Evolutionary conservation across 2,888 invertebrate genomes (phyloP).

Genomic region (Temnothorax ravouxi): DNA sequence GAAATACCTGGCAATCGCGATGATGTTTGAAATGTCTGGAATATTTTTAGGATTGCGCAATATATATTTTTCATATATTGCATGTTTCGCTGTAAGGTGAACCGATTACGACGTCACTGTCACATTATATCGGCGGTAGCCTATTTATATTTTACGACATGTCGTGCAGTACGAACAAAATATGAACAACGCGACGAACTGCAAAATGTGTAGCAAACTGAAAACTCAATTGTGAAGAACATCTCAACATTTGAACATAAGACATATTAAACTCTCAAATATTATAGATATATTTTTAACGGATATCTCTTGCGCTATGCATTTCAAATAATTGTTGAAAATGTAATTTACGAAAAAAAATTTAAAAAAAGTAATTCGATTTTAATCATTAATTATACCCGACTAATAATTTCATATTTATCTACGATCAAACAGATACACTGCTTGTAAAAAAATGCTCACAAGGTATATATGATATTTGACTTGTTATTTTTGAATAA

Average conservation of each 20-base stretch:
- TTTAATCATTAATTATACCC: slow-evolving; percentile 1
- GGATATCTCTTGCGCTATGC: too few relatives aligned
- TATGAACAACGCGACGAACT: slow-evolving; percentile 23
- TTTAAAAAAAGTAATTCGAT: background rate
- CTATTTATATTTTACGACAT: slow-evolving; percentile 42
- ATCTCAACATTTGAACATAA: background rate
- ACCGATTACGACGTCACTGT: slow-evolving; percentile 28
- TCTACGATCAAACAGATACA: background rate
- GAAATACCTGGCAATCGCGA: background rate
- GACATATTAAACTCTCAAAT: slow-evolving; percentile 10
- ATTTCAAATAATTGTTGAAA: slow-evolving; percentile 14
- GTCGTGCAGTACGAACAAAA: slow-evolving; percentile 33
- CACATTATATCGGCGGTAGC: slow-evolving; percentile 28
- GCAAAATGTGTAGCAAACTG: slow-evolving; percentile 9
- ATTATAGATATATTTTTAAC: background rate
- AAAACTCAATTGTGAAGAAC: slow-evolving; percentile 28
- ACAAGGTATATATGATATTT: background rate
- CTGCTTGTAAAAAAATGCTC: background rate
- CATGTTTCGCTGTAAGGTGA: background rate
- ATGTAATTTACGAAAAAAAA: background rate
- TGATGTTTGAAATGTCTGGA: background rate
- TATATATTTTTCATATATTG: background rate
- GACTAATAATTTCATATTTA: background rate
- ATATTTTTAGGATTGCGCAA: background rate
- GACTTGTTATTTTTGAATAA: background rate